These are phyloP conservation scores for Hippoglossus stenolepis DNA, from an alignment of 2,113 vertebrate species.

Conservation along the genomic window DNA sequence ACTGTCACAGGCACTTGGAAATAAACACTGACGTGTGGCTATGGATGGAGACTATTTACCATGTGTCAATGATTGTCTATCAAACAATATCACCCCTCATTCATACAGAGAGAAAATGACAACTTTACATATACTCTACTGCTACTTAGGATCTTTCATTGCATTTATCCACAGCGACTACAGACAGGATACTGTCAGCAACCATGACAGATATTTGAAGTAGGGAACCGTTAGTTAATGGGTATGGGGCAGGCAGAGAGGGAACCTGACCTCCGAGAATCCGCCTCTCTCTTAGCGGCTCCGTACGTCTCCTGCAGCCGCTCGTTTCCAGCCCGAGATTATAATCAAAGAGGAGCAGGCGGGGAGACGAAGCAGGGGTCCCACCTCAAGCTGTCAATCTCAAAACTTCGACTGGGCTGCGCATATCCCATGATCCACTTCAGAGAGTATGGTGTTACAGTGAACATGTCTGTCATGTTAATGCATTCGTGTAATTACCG, in stretches of 20 bases:
- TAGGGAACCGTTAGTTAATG: constrained; percentile 68
- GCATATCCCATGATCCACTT: constrained; percentile 55
- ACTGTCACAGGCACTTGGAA: constrained; percentile 63
- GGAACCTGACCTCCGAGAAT: constrained; percentile 53
- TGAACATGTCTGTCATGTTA: constrained; percentile 57
- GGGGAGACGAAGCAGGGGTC: constrained; percentile 46
- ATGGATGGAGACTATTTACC: constrained; percentile 44
- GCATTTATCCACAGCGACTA: constrained; percentile 49
- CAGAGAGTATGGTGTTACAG: constrained; percentile 29
- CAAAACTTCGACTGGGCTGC: constrained; percentile 32
- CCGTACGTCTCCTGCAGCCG: background rate
- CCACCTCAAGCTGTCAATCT: constrained; percentile 66
- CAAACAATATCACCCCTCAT: constrained; percentile 34
- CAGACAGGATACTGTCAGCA: constrained; percentile 54
- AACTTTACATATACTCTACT: constrained; percentile 40
- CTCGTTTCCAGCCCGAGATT: constrained; percentile 45
- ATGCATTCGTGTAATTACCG: constrained; percentile 51
- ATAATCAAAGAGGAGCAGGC: constrained; percentile 61
- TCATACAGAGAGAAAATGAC: constrained; percentile 44
- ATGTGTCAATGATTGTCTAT: constrained; percentile 44
- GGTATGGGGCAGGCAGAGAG: constrained; percentile 39
- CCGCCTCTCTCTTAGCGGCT: constrained; percentile 19
- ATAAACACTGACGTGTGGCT: constrained; percentile 55
- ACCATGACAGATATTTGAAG: constrained; percentile 67
- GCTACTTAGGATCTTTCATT: constrained; percentile 48